Evolutionary conservation across 2,113 vertebrate species (phyloP).

Genomic region (Dasyornis broadbenti): DNA sequence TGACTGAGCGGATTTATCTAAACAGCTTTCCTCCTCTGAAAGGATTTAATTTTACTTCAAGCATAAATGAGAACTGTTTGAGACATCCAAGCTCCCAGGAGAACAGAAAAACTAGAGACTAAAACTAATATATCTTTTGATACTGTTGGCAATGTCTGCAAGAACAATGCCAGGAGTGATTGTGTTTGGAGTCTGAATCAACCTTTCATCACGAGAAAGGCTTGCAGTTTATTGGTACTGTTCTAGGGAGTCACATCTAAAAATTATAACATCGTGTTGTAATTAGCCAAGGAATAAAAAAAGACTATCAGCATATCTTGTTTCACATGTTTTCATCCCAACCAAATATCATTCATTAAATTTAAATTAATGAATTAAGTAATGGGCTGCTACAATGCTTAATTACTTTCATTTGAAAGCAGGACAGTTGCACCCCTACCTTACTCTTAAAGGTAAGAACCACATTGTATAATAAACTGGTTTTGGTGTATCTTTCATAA

Average conservation of each 20-base stretch:
- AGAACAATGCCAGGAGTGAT: neutral
- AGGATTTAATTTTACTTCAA: constrained; percentile 30
- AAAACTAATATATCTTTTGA: neutral
- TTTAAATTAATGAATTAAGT: neutral
- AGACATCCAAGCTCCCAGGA: neutral
- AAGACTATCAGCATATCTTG: neutral
- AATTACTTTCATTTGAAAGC: neutral
- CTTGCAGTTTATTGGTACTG: neutral
- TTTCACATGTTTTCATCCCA: neutral
- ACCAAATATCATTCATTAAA: neutral
- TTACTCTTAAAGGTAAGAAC: neutral
- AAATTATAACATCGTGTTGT: neutral
- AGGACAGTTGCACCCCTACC: neutral
- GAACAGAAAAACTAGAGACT: neutral
- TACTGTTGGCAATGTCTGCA: neutral
- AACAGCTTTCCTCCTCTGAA: constrained; percentile 13
- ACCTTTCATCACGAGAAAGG: neutral
- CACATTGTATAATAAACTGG: neutral
- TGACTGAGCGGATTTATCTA: constrained; percentile 2
- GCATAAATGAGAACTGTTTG: neutral
- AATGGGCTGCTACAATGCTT: neutral
- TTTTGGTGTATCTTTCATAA: neutral
- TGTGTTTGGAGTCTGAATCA: neutral
- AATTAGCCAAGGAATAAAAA: neutral
- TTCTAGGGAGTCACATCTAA: neutral